Base-by-base conservation (phyloP, 2,113 vertebrate genomes). In the Manacus vitellinus region DNA sequence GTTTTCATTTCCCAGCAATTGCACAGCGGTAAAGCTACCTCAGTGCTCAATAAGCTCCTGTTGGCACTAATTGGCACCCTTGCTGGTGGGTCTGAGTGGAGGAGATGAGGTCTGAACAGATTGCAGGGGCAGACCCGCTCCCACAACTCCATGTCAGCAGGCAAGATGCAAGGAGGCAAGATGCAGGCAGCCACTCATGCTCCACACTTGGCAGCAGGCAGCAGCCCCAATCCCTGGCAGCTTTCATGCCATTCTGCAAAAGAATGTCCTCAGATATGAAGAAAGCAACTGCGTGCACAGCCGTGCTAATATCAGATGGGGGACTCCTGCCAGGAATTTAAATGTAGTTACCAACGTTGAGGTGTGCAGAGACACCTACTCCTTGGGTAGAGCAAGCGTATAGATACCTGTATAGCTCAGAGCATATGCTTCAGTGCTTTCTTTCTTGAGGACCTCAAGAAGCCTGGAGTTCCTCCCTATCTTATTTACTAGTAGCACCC, bases 1-100 rank as follows among this genome's bases (percentile, higher is more conserved):
- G 87, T 71, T 96, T 96, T 93, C 17, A 37, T 96, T 91, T 95
- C 68, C 70, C 59, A 80, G 85, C 58, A 93, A 85, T 73, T 85
- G 70, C 82, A 92, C 41, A 91, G 87, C 91, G 86, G 68, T 72
- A 72, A 91, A 58, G 41, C 55, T 3, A 6, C 20, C 70, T 91
- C 91, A 72, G 46, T 1, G 0, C 62, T 94, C 87, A 94, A 41
- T 68, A 17, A 85, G 51, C 59, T 80, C 71, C 46, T 2, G 6
- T 46, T 80, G 85, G 44, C 76, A 85, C 44, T 88, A 89, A 91
- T 49, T 88, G 95, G 66, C 77, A 61, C 74, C 58, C 46, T 88
- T 51, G 39, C 27, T 85, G 83, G 58, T 3, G 3, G n/a, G 35
- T 72, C 62, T 8, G 1, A 0, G 0, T 1, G 17, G 35, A 37